Percentiles rank a stretch among this genome's conserved stretches.
phyloP scores from a whole-genome alignment of 2,888 invertebrate genomes.

The Heliconius ismenius region DNA sequence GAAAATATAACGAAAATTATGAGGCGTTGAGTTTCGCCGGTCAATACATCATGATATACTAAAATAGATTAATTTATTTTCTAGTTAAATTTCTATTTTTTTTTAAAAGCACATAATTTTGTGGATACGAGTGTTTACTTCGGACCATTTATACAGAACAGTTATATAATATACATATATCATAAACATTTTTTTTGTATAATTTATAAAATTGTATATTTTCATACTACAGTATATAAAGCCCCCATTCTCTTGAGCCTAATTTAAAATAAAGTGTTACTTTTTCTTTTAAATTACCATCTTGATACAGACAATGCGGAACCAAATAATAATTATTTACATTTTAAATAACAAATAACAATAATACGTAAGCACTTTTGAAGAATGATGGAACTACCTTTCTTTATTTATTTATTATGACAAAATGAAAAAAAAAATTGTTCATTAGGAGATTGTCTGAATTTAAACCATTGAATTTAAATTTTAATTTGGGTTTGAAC shows the following conservation, averaged over 20 bases:
- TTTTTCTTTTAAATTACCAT: background rate
- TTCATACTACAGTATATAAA: slow-evolving; percentile 22
- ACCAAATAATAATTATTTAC: slow-evolving; percentile 1
- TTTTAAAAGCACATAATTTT: background rate
- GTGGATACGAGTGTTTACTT: background rate
- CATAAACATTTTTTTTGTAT: slow-evolving; percentile 9
- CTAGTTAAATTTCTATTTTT: background rate
- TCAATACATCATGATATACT: background rate
- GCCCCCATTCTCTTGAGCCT: background rate
- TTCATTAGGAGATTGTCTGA: no score
- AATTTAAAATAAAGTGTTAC: background rate
- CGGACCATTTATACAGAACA: background rate
- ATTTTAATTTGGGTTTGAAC: no score
- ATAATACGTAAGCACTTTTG: background rate
- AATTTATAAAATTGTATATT: slow-evolving; percentile 28
- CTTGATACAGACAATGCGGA: background rate
- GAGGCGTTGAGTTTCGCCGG: background rate
- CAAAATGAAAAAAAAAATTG: no score
- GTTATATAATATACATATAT: background rate
- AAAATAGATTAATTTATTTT: background rate
- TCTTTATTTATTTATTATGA: background rate
- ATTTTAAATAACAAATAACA: slow-evolving; percentile 17
- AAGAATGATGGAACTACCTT: background rate
- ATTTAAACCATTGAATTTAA: no score
- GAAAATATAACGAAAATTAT: background rate